Base-by-base conservation (phyloP, 2,113 vertebrate species). In the Gobius niger region DNA sequence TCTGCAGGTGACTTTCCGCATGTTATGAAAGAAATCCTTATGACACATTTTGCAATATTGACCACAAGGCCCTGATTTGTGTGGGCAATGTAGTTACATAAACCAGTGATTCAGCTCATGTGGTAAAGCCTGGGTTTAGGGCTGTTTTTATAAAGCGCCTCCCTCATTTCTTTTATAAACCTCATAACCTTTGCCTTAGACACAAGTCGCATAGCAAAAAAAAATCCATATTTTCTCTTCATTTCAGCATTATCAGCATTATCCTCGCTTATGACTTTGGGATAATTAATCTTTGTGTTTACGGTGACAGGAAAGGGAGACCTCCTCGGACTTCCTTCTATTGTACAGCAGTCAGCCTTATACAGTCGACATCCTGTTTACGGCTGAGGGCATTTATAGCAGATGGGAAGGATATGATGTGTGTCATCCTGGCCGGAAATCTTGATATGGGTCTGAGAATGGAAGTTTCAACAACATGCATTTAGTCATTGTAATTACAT, bases 331-430 rank as follows among this genome's bases (percentile, higher is more conserved):
- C 78, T 88, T 88, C 72, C 82, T 73, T 61, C 49, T 63, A 76
- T 83, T 79, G 83, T 85, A 81, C 64, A 69, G 44, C 59, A 71
- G 59, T 68, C 69, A 49, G 8, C 67, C 18, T 18, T 13, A 14
- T 57, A 42, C 6, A 9, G 59, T 65, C 73, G n/a, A 15, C 78
- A 68, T 89, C 88, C 88, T 91, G 87, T 90, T 90, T 87, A 82
- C 77, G 62, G 61, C 70, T 9, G 7, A 59, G 68, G 67, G 63
- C 59, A 61, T 83, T 73, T 73, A 81, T 70, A 79, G 77, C 42
- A 5, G 62, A 74, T 19, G 40, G 85, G 75, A 86, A 89, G 68
- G 42, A 59, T 53, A 54, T 84, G 68, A 85, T 69, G 65, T 65
- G 47, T 34, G 24, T 34, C 24, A 34, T 3, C 24, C n/a, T 63